phyloP scores from a whole-genome alignment of 2,888 invertebrate genomes.

The Idaea straminata region DNA sequence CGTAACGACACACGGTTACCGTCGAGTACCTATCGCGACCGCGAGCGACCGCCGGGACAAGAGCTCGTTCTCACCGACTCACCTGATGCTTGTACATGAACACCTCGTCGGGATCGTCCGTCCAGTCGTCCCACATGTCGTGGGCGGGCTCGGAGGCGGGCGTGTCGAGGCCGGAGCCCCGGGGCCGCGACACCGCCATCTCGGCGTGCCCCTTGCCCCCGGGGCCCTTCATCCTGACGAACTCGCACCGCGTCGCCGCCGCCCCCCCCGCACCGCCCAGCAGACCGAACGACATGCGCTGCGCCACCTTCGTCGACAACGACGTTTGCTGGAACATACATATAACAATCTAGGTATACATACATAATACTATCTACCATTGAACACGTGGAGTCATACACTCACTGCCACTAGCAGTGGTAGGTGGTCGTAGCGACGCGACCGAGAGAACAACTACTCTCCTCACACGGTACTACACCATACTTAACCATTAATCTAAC shows the following conservation, averaged over 20 bases:
- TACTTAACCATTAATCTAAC: too few relatives aligned
- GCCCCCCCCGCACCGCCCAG: slow-evolving; percentile 86
- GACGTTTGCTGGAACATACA: slow-evolving; percentile 88
- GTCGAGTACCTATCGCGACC: too few relatives aligned
- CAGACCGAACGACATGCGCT: slow-evolving; percentile 96
- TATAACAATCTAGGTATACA: too few relatives aligned
- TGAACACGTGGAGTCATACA: too few relatives aligned
- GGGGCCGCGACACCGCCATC: slow-evolving; percentile 97
- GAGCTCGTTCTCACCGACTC: slow-evolving; percentile 23
- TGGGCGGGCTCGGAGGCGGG: slow-evolving; percentile 95
- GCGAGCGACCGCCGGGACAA: too few relatives aligned
- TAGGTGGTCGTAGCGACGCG: too few relatives aligned
- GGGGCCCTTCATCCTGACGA: slow-evolving; percentile 99
- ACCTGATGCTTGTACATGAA: slow-evolving; percentile 90
- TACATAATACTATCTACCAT: too few relatives aligned
- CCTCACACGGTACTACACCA: too few relatives aligned
- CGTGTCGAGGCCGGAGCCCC: slow-evolving; percentile 95
- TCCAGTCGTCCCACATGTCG: slow-evolving; percentile 94
- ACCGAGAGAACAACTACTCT: too few relatives aligned
- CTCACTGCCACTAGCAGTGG: too few relatives aligned
- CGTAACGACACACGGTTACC: too few relatives aligned
- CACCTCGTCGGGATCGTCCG: slow-evolving; percentile 92
- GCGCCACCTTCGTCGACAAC: slow-evolving; percentile 95
- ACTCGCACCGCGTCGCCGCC: slow-evolving; percentile 93
- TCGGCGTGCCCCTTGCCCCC: slow-evolving; percentile 96